phyloP scores from a whole-genome alignment of 2,888 invertebrate species.

The Heliconius ismenius region DNA sequence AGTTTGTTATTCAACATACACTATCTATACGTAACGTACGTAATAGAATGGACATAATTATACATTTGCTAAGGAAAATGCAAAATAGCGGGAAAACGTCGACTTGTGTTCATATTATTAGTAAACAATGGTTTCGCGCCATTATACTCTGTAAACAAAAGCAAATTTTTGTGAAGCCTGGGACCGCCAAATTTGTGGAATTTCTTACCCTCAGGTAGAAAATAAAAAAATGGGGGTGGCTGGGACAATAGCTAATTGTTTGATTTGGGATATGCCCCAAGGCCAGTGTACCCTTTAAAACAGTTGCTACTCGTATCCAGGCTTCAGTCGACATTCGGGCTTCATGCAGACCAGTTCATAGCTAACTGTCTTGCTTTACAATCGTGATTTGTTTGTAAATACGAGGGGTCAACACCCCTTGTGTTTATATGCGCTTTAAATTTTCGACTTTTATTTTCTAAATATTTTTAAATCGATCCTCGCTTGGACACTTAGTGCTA shows the following conservation, averaged over 20 bases:
- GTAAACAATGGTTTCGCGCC: conserved; percentile 77
- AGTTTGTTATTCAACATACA: conserved; percentile 33
- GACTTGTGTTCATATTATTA: conserved; percentile 42
- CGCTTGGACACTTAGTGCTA: conserved; percentile 39
- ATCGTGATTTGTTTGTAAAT: conserved; percentile 67
- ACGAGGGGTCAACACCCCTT: conserved; percentile 63
- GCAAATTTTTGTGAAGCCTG: conserved; percentile 61
- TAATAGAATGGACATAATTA: conserved; percentile 32
- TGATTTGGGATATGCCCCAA: conserved; percentile 70
- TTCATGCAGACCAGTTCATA: conserved; percentile 67
- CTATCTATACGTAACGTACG: conserved; percentile 17
- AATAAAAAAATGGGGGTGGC: conserved; percentile 55
- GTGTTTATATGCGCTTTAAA: conserved; percentile 45
- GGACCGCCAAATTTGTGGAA: conserved; percentile 54
- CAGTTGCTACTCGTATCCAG: conserved; percentile 69
- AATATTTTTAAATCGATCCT: conserved; percentile 23
- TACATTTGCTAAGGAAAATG: conserved; percentile 43
- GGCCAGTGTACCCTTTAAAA: conserved; percentile 76
- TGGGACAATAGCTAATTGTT: conserved; percentile 64
- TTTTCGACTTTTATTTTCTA: conserved; percentile 19
- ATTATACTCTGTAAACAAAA: conserved; percentile 58
- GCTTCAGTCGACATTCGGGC: conserved; percentile 76
- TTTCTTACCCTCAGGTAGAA: conserved; percentile 53
- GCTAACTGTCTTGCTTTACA: conserved; percentile 48
- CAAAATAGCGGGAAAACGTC: conserved; percentile 62